Evolutionary conservation across 2,888 invertebrate genomes (phyloP).

Genomic region (Drosophila paracracens): DNA sequence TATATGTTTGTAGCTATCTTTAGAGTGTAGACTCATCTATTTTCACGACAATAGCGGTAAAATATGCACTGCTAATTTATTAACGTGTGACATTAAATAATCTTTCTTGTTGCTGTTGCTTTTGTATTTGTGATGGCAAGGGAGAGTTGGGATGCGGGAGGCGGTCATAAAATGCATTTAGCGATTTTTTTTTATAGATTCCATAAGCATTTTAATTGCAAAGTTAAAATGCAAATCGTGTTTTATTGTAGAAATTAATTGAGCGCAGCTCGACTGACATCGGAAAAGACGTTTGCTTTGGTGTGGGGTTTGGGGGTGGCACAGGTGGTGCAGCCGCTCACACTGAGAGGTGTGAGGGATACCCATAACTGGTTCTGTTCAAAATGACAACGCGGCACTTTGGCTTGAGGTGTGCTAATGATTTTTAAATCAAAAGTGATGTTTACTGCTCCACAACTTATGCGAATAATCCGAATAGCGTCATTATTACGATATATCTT

Average conservation of each 20-base stretch:
- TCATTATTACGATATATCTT: constrained; percentile 18
- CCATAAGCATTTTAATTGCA: constrained; percentile 81
- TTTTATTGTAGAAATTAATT: constrained; percentile 77
- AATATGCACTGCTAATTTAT: constrained; percentile 64
- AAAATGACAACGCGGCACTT: constrained; percentile 54
- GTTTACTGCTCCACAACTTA: constrained; percentile 62
- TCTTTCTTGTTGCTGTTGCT: constrained; percentile 39
- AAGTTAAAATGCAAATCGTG: constrained; percentile 80
- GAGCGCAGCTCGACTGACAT: constrained; percentile 66
- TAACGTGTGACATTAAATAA: constrained; percentile 70
- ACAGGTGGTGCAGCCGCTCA: constrained; percentile 2
- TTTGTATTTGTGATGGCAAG: constrained; percentile 10
- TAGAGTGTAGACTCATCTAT: constrained; percentile 3
- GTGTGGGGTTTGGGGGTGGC: constrained; percentile 12
- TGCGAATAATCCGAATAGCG: constrained; percentile 34
- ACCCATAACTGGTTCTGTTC: constrained; percentile 40
- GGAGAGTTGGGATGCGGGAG: constrained; percentile 33
- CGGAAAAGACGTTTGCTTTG: constrained; percentile 37
- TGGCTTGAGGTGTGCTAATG: constrained; percentile 73
- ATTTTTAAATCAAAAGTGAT: constrained; percentile 72
- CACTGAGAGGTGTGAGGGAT: constrained; percentile 14
- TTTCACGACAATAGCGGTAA: constrained; percentile 23
- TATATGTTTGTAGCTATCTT: background rate
- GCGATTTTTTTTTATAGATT: constrained; percentile 71
- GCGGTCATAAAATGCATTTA: constrained; percentile 74